phyloP scores from a whole-genome alignment of 2,888 invertebrate genomes.

The Ennomos quercinarius region DNA sequence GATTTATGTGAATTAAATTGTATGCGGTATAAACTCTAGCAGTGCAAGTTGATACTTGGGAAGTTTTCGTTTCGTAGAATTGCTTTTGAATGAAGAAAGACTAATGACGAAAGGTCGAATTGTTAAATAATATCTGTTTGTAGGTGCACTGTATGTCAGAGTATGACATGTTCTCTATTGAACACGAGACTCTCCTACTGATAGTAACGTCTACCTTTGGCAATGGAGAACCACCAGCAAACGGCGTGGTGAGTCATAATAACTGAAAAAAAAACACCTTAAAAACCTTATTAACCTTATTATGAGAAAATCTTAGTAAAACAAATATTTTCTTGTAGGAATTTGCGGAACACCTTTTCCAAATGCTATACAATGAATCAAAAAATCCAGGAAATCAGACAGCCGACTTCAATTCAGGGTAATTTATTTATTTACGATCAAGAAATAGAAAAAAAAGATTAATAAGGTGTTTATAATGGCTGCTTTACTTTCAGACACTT shows the following conservation, averaged over 20 bases:
- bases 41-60: not conserved
- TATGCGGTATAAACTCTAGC: slow-evolving; percentile 14
- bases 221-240: slow-evolving; percentile 98
- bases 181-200: slow-evolving; percentile 95
- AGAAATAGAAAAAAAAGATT: no score
- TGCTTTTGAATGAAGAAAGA: slow-evolving; percentile 7
- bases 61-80: slow-evolving; percentile 21
- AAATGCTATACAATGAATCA: slow-evolving; percentile 70
- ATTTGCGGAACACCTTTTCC: slow-evolving; percentile 71
- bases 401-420: slow-evolving; percentile 51
- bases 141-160: slow-evolving; percentile 97
- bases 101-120: not conserved
- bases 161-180: slow-evolving; percentile 96
- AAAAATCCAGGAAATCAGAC: slow-evolving; percentile 58
- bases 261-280: no score
- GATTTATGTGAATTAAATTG: slow-evolving; percentile 7
- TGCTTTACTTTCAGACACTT: slow-evolving; percentile 72
- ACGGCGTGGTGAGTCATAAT: slow-evolving; percentile 92
- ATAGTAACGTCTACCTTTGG: slow-evolving; percentile 98
- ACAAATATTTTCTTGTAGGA: slow-evolving; percentile 52
- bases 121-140: not conserved
- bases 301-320: not conserved
- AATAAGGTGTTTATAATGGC: no score
- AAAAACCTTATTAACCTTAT: not conserved
- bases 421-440: slow-evolving; percentile 10